Evolutionary conservation across 2,113 vertebrate species (phyloP).

Genomic region (Sturnus vulgaris): DNA sequence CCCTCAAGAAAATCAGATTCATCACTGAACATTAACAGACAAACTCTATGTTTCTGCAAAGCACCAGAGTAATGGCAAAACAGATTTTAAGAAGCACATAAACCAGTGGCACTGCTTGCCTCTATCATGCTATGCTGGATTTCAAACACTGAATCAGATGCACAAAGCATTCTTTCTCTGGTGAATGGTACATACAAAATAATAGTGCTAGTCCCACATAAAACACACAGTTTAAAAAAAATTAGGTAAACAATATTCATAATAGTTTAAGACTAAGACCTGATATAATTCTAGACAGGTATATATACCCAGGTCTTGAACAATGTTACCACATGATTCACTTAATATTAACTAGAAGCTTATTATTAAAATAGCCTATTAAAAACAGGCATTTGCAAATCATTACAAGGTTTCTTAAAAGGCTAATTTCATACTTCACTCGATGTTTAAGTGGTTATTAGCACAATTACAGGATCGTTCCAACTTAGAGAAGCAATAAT

Average conservation of each 20-base stretch:
- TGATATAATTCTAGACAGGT: background rate
- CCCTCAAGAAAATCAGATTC: background rate
- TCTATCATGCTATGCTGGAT: background rate
- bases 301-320: background rate
- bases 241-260: background rate
- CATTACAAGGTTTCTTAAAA: background rate
- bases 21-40: background rate
- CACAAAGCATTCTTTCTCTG: background rate
- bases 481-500: background rate
- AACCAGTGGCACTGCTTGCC: background rate
- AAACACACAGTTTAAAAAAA: background rate
- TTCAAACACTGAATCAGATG: background rate
- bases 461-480: background rate
- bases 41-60: background rate
- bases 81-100: background rate
- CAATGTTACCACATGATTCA: background rate
- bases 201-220: background rate
- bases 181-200: background rate
- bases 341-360: background rate
- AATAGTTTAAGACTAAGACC: background rate
- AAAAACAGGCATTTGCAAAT: background rate
- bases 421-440: background rate
- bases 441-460: background rate
- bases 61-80: background rate
- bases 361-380: background rate